Conservation (phyloP, 2,888 invertebrate species). For the Mesochorus sp. region DNA sequence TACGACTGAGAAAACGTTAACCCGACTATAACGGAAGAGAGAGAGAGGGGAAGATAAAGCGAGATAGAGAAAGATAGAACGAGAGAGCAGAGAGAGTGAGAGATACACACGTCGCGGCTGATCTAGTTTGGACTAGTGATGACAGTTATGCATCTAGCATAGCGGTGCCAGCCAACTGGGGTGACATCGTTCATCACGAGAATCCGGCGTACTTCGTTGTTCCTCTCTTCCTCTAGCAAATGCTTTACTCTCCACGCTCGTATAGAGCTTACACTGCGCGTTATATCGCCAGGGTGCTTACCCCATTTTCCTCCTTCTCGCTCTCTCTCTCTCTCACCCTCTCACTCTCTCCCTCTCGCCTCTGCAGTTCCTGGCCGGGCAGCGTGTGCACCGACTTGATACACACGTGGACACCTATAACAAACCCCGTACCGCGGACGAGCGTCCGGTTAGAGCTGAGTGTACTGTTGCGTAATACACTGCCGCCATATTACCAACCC, state of each 20-base stretch:
- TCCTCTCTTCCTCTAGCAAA: conserved; percentile 39
- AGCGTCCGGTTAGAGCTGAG: conserved; percentile 63
- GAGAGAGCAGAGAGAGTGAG: conserved; percentile 17
- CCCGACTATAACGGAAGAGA: not conserved
- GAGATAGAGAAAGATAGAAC: conserved; percentile 56
- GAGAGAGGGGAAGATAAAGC: conserved; percentile 21
- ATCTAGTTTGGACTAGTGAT: conserved; percentile 77
- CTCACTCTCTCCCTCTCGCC: conserved; percentile 44
- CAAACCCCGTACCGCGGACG: conserved; percentile 66
- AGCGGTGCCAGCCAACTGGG: conserved; percentile 73
- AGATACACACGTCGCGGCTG: conserved; percentile 66
- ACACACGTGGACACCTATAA: conserved; percentile 70
- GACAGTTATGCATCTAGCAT: conserved; percentile 80
- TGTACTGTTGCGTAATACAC: conserved; percentile 76
- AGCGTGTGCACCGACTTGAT: conserved; percentile 50
- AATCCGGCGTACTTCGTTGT: conserved; percentile 32
- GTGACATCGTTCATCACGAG: conserved; percentile 77
- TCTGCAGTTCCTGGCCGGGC: conserved; percentile 44
- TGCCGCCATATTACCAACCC: conserved; percentile 71
- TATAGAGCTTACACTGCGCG: conserved; percentile 34
- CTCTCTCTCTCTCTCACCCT: conserved; percentile 42
- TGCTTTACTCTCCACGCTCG: conserved; percentile 50
- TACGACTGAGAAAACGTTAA: not conserved
- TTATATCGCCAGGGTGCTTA: conserved; percentile 49
- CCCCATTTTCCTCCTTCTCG: conserved; percentile 53